A percentile compares a stretch with the other conserved stretches of the same genome.
These are phyloP conservation scores for Lepidurus packardi DNA, from an alignment of 1,140 invertebrate species.

Conservation along the genomic window DNA sequence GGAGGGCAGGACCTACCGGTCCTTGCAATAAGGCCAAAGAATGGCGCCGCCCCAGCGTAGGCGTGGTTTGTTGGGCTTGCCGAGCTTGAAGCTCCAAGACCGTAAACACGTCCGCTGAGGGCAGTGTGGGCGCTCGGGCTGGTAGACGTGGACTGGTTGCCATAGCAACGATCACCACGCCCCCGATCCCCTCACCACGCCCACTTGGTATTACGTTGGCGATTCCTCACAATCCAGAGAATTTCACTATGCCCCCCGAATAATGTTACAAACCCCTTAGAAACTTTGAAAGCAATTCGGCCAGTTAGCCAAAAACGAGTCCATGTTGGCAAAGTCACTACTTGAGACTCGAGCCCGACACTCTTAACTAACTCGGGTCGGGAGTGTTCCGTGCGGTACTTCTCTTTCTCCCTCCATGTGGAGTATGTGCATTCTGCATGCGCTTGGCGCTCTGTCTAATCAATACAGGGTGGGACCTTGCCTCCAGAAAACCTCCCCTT, in stretches of 20 bases:
- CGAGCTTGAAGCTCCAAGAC: not conserved
- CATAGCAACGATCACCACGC: constrained; percentile 1
- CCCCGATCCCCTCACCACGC: not conserved
- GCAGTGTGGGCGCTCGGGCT: not conserved
- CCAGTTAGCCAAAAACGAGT: not conserved
- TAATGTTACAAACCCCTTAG: too few relatives aligned
- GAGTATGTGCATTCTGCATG: constrained; percentile 13
- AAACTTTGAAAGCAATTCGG: not conserved
- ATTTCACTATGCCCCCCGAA: too few relatives aligned
- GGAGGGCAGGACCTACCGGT: not conserved
- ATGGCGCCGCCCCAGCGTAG: not conserved
- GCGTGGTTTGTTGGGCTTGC: constrained; percentile 10
- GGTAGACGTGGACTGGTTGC: not conserved
- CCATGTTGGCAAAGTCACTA: not conserved
- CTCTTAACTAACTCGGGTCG: constrained; percentile 7
- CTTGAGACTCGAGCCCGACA: constrained; percentile 14
- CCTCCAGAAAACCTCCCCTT: not conserved
- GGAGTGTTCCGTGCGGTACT: constrained; percentile 11
- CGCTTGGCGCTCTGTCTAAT: not conserved
- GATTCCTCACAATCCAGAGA: too few relatives aligned
- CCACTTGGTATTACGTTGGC: not conserved
- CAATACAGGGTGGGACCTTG: constrained; percentile 3
- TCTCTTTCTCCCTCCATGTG: not conserved
- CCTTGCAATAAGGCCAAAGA: not conserved
- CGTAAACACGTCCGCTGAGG: not conserved